Base-by-base conservation (phyloP, 1,140 invertebrate species). In the Ceratosolen solmsi region DNA sequence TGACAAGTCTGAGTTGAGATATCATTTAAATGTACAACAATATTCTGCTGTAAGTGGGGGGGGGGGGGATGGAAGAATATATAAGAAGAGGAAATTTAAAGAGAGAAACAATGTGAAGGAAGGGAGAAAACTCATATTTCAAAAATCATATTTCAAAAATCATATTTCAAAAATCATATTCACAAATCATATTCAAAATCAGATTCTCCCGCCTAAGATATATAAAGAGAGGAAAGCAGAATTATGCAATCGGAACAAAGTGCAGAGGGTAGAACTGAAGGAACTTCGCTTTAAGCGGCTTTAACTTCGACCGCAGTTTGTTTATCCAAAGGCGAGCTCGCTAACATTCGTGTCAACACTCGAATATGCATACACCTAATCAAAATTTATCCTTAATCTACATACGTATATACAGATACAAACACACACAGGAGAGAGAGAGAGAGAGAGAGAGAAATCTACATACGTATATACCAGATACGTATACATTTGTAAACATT, bases 331-430 rank as follows among this genome's bases (percentile, higher is more conserved):
- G 41, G 25, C 54, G 4, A n/a, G 13, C 25, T 8, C n/a, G 5
- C 41, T 65, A 41, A 41, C 63, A 17, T 46, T 27, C 49, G 38
- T 81, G 79, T 81, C 72, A 81, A 81, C 72, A 75, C 60, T 68
- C 79, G 25, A 70, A 68, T 81, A 81, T 76, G 72, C 60, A 75
- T 63, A 70, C n/a, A 25, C 60, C 46, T 70, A 81, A 81, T 51
- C 79, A 51, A 65, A 74, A 80, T 80, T 80, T 74, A 80, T 80
- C 79, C 56, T 65, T n/a, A n/a, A n/a, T n/a, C 33, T 30, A 27
- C 63, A 46, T 17, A 2, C 13, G 9, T 41, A 27, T 38, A 27
- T n/a, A 54, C 75, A 38, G 2, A 49, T 8, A 15, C 22, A 11
- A 2, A n/a, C n/a, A n/a, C n/a, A n/a, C n/a, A n/a, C n/a, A n/a